Conservation (phyloP, 2,113 vertebrate genomes). For the Siniperca knerii region DNA sequence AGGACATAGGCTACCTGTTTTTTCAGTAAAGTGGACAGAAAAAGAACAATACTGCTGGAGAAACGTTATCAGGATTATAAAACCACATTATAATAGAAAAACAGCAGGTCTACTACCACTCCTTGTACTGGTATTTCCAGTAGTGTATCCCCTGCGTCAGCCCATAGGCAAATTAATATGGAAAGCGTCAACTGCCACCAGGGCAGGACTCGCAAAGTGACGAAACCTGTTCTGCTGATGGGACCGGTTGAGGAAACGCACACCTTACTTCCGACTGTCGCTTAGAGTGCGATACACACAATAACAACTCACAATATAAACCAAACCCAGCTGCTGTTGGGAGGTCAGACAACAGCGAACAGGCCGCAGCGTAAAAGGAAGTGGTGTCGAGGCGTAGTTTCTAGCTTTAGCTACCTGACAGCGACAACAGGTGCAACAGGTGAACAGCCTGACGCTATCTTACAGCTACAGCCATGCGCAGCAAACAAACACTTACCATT, state of each 20-base stretch:
- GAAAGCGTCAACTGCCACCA: conserved; percentile 33
- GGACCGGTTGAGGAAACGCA: conserved; percentile 19
- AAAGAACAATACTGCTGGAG: neutral
- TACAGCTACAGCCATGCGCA: neutral
- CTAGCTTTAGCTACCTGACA: conserved; percentile 51
- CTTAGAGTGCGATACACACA: neutral
- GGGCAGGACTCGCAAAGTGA: conserved; percentile 44
- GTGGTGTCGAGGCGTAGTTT: neutral
- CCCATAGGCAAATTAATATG: conserved; percentile 53
- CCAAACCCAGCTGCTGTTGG: accelerated
- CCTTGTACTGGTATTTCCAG: neutral
- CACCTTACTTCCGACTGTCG: conserved; percentile 34
- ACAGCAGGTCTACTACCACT: neutral
- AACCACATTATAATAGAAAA: neutral
- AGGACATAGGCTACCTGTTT: neutral
- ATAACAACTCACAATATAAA: neutral
- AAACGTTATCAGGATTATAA: neutral
- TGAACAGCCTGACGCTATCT: conserved; percentile 33
- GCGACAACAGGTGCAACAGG: conserved; percentile 76
- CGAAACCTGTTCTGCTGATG: conserved; percentile 76
- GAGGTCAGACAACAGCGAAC: neutral
- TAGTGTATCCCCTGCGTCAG: neutral
- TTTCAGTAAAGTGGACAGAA: neutral
- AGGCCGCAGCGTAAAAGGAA: neutral
- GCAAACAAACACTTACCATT: conserved; percentile 74